Evolutionary conservation across 1,140 invertebrate species (phyloP).

Genomic region (Saxidomus purpurata): DNA sequence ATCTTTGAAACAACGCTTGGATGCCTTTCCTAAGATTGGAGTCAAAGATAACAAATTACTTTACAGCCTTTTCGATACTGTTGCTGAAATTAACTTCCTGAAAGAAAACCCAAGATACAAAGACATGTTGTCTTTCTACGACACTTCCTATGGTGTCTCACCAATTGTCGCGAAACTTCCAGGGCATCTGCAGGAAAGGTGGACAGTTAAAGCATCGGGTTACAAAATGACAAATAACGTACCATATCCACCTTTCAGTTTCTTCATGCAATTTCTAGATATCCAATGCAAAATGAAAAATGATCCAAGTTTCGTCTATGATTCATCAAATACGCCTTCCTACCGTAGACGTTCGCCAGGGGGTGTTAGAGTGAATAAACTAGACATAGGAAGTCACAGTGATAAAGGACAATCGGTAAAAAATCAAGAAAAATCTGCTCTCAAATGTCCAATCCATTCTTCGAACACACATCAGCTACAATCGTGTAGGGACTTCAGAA

Average conservation of each 20-base stretch:
- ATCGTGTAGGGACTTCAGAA: constrained; percentile 1
- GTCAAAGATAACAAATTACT: constrained; percentile 51
- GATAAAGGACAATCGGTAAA: not conserved
- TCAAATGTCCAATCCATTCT: constrained; percentile 23
- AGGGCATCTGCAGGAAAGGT: constrained; percentile 55
- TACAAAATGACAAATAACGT: constrained; percentile 46
- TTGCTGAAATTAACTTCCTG: constrained; percentile 44
- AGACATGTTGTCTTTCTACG: constrained; percentile 42
- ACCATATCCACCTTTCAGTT: constrained; percentile 50
- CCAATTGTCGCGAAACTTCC: constrained; percentile 62
- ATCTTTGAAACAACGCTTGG: constrained; percentile 16
- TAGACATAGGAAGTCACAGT: not conserved
- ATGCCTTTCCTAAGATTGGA: constrained; percentile 32
- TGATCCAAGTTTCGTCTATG: constrained; percentile 61
- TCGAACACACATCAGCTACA: not conserved
- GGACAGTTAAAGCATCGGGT: constrained; percentile 36
- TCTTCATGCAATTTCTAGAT: constrained; percentile 49
- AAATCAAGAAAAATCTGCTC: not conserved
- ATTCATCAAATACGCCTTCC: not conserved
- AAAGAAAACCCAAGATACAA: constrained; percentile 46
- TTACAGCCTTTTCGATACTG: constrained; percentile 47
- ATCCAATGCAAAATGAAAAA: constrained; percentile 30
- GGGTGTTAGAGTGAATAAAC: constrained; percentile 1
- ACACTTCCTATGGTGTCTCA: constrained; percentile 42
- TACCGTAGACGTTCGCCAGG: constrained; percentile 1